Evolutionary conservation across 2,797 vertebrate genomes (phyloP), one percentile per base, ranked within the genome.

Genomic region (Denticeps clupeoides): DNA sequence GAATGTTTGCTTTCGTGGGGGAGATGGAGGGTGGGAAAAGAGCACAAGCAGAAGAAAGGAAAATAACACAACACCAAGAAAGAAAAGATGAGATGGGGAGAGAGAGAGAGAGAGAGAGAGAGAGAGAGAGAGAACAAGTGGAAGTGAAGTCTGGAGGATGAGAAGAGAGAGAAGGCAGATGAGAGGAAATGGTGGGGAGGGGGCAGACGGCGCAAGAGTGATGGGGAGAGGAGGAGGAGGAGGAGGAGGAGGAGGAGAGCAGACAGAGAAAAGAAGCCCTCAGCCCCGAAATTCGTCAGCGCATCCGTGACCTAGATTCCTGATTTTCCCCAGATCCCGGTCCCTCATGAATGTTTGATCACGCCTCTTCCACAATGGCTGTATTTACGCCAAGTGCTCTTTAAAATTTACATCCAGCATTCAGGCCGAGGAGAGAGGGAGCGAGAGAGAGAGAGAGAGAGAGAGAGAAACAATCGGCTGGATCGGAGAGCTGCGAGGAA

Each of bases 331-430:
- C 26, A 53, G 71, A 76, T 78, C 73, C 74, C 69, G n/a, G n/a
- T 69, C 50, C 32, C 73, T 82, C 71, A 81, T 83, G 73, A 82
- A 83, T 82, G 78, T 82, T 82, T 83, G 79, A 83, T 82, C 75
- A 77, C 49, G 53, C 70, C 71, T 77, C 73, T 38, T 38, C 62
- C 65, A 81, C 80, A 84, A 81, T 72, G 72, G 76, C 69, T 42
- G 72, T 70, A 72, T 78, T 80, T 71, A 72, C 64, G 70, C 67
- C 68, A 70, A 73, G 59, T 41, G 45, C 63, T 75, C 69, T 79
- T 70, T 49, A 65, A 74, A 19, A 35, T 77, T 74, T 71, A 77
- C 67, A 58, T 65, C 58, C 53, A 23, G 32, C 33, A 7, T 15
- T 15, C 7, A 16, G 8, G 15, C 16, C 4, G 12, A 2, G 5